Percentiles rank a stretch among this genome's conserved stretches.
phyloP scores from a whole-genome alignment of 1,140 invertebrate genomes.

The Zaprionus kolodkinae region DNA sequence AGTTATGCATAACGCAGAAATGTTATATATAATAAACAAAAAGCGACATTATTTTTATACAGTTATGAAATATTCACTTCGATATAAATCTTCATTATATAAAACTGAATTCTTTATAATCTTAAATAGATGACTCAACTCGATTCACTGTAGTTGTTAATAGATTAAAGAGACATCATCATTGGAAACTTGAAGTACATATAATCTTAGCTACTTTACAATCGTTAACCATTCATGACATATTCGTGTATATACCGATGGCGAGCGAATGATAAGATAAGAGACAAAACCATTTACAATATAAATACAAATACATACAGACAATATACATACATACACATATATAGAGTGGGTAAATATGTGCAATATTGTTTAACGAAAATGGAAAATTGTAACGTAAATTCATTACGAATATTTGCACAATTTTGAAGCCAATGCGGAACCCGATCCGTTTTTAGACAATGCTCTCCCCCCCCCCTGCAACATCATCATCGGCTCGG shows the following conservation, averaged over 20 bases:
- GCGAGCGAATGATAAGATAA: slow-evolving; percentile 36
- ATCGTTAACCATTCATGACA: slow-evolving; percentile 45
- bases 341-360: slow-evolving; percentile 10
- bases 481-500: slow-evolving; percentile 18
- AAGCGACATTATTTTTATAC: not conserved
- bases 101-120: no score
- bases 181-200: slow-evolving; percentile 17
- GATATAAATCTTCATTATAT: slow-evolving; percentile 6
- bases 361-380: slow-evolving; percentile 22
- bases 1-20: not conserved
- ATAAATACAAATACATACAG: slow-evolving; percentile 7
- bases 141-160: slow-evolving; percentile 14
- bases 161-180: slow-evolving; percentile 51
- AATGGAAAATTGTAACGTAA: slow-evolving; percentile 43
- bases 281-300: slow-evolving; percentile 6
- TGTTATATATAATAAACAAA: not conserved
- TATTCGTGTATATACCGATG: slow-evolving; percentile 13
- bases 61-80: not conserved
- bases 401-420: slow-evolving; percentile 75
- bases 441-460: not conserved
- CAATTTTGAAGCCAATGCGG: slow-evolving; percentile 38
- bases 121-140: slow-evolving; percentile 24
- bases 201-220: slow-evolving; percentile 44
- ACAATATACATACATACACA: not conserved
- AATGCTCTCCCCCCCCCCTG: not conserved